Evolutionary conservation across 2,888 invertebrate genomes (phyloP).

Genomic region (Ophion costatus): DNA sequence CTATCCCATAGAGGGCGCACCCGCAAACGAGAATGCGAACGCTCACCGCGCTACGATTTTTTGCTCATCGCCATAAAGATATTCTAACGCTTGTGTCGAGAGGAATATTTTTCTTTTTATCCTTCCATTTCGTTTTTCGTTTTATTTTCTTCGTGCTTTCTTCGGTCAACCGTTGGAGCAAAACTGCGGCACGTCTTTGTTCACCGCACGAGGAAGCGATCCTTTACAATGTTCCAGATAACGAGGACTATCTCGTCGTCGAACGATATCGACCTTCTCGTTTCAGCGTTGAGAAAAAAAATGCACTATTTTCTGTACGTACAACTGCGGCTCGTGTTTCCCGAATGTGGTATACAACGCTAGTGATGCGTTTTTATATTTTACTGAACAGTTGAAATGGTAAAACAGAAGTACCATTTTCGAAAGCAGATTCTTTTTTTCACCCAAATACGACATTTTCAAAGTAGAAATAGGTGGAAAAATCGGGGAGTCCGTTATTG

Average conservation of each 20-base stretch:
- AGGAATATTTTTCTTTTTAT: background rate
- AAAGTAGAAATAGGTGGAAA: no score
- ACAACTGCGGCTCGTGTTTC: background rate
- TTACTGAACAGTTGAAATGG: background rate
- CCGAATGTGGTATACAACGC: background rate
- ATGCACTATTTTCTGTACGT: background rate
- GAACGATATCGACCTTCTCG: constrained; percentile 24
- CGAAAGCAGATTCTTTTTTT: background rate
- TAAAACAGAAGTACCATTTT: background rate
- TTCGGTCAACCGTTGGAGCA: constrained; percentile 50
- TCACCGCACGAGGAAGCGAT: constrained; percentile 30
- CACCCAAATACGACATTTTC: no score
- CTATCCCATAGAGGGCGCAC: constrained; percentile 52
- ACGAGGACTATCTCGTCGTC: constrained; percentile 34
- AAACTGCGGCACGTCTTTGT: constrained; percentile 42
- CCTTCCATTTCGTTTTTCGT: background rate
- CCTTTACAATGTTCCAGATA: constrained; percentile 44
- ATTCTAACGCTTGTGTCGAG: constrained; percentile 34
- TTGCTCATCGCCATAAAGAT: constrained; percentile 53
- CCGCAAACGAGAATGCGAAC: constrained; percentile 61
- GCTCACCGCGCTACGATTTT: constrained; percentile 51
- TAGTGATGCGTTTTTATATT: background rate
- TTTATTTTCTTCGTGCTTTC: constrained; percentile 20
- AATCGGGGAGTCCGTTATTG: no score
- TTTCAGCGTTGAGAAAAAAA: constrained; percentile 8